Base-by-base conservation (phyloP, 2,888 invertebrate genomes). In the Dusona sp. region DNA sequence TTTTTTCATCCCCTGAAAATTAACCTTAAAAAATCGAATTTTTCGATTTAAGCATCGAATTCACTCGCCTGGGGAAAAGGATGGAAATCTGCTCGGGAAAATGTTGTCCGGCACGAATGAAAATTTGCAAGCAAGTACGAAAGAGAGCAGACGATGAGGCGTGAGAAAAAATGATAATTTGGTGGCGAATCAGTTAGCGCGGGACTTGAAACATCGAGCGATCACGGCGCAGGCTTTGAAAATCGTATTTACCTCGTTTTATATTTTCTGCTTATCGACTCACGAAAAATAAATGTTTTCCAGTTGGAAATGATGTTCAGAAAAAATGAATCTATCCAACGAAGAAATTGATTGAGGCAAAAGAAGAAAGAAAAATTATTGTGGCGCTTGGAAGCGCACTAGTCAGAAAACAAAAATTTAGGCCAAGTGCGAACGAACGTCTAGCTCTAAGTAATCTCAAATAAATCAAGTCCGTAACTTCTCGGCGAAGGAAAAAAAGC, bases 181-280 rank as follows among this genome's bases (percentile, higher is more conserved):
- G 61, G 38, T 38, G 68, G 73, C 42, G 42, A 70, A 84, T 73
- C 38, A 86, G 83, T 74, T 86, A 86, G 86, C 86, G 83, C 64
- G 83, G 83, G 61, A 81, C 80, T 81, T 68, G 72, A 83, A 78
- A 73, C 81, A 78, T 78, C 70, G 64, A 64, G n/a, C 36, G 8
- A 48, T 83, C 72, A 73, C 72, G 65, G 77, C 72, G 65, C 77
- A 73, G 65, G 83, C 42, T 51, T 29, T 54, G 22, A 70, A 42
- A 48, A 74, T 25, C 16, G 11, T 51, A 61, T 22, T 51, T 51
- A 7, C 16, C 8, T 13, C n/a, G n/a, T 33, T 3, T 33, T 67
- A 38, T 36, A n/a, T 29, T 11, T 22, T 25, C 22, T 13, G 13
- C 13, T 13, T 25, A 1, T 13, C 13, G 13, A 13, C 38, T 68